Evolutionary conservation across 2,113 vertebrate species (phyloP).

Genomic region (Charadrius vociferus): DNA sequence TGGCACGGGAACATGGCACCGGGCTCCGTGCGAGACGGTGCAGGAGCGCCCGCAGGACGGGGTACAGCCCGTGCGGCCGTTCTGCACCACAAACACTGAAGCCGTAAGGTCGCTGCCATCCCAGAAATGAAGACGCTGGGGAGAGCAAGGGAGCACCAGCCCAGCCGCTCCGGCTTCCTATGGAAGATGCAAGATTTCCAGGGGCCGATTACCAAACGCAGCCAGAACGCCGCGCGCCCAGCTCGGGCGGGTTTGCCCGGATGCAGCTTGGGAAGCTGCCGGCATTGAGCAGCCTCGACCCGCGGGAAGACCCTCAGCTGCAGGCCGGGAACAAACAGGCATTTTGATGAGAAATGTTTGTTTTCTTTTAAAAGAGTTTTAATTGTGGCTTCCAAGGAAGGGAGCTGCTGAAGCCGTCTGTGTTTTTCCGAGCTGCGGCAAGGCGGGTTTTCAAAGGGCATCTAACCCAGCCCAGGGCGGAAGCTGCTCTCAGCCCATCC

Average conservation of each 20-base stretch:
- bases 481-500: neutral
- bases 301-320: no score
- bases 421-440: neutral
- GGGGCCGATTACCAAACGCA: accelerated
- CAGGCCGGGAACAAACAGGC: neutral
- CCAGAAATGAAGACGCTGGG: neutral
- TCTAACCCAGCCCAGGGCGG: neutral
- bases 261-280: neutral
- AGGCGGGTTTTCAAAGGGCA: neutral
- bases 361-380: slow-evolving; percentile 35
- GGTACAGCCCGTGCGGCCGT: accelerated
- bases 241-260: neutral
- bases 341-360: slow-evolving; percentile 4
- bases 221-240: accelerated
- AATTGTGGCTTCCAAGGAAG: slow-evolving; percentile 2
- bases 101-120: neutral
- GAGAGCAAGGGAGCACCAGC: neutral
- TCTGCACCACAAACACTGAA: accelerated
- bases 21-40: accelerated
- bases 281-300: neutral
- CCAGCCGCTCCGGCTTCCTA: neutral
- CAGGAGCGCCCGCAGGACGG: accelerated
- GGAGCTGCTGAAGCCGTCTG: neutral
- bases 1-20: accelerated
- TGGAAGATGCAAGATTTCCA: neutral